phyloP scores from a whole-genome alignment of 2,888 invertebrate genomes.

The Drosophila sordidula region DNA sequence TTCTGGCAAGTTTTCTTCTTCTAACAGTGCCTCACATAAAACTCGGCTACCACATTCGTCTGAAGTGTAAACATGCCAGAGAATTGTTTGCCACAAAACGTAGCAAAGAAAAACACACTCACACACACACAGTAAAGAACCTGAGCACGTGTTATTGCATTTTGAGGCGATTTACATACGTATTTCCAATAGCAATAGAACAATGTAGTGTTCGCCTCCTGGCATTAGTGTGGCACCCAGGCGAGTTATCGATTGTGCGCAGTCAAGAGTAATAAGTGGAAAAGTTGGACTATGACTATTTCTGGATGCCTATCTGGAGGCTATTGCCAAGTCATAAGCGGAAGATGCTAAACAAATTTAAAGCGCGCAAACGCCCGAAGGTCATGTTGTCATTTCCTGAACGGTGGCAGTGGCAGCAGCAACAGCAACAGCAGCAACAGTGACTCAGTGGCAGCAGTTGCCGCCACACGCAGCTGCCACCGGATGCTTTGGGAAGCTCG shows the following conservation, averaged over 20 bases:
- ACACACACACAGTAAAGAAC: conserved; percentile 3
- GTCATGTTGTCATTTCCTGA: conserved; percentile 76
- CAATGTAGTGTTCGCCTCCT: conserved; percentile 24
- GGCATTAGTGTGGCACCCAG: conserved; percentile 29
- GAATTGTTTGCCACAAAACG: conserved; percentile 42
- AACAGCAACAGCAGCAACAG: conserved; percentile 16
- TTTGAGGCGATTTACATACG: conserved; percentile 48
- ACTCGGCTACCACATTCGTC: conserved; percentile 32
- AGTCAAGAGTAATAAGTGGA: conserved; percentile 66
- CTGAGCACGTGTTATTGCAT: conserved; percentile 66
- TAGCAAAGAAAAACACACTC: conserved; percentile 25
- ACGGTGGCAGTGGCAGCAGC: conserved; percentile 19
- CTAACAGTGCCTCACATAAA: conserved; percentile 24
- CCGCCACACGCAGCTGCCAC: conserved; percentile 67
- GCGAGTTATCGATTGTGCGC: conserved; percentile 52
- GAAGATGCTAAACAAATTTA: conserved; percentile 79
- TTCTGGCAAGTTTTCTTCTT: conserved; percentile 1
- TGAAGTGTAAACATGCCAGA: conserved; percentile 66
- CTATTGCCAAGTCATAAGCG: conserved; percentile 75
- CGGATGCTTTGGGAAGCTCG: conserved; percentile 70
- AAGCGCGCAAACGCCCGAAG: conserved; percentile 67
- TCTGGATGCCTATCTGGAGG: conserved; percentile 53
- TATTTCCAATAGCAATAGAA: conserved; percentile 23
- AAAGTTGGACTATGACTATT: conserved; percentile 59
- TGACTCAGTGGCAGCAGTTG: conserved; percentile 35